Base-by-base conservation (phyloP, 1,140 invertebrate species). In the Caenorhabditis inopinata region DNA sequence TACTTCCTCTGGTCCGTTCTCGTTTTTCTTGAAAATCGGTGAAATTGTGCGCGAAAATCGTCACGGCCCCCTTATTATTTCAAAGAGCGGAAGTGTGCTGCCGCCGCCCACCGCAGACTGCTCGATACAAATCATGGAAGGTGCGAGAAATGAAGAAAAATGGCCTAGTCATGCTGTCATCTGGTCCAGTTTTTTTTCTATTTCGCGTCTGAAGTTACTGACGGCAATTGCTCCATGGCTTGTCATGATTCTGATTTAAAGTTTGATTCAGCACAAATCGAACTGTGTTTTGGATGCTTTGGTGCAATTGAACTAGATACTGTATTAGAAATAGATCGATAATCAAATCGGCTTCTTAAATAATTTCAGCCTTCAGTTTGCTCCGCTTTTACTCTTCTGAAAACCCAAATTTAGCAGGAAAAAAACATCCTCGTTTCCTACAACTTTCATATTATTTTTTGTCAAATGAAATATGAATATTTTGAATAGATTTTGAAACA, bases 31-130 rank as follows among this genome's bases (percentile, higher is more conserved):
- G 14, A 68, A 68, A 38, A 38, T 68, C 32, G 58, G 58, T 68
- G 58, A 68, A 68, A 68, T 68, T 68, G 58, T n/a, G 32, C 58
- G 58, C 27, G 58, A 68, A 68, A 68, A 68, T 68, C 58, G 58
- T 68, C 32, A 21, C 18, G 25, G n/a, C 58, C 58, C 58, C 58
- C n/a, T n/a, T 68, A 68, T 68, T 68, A 68, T 68, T 68, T 68
- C 58, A 68, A 68, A 68, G 58, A 12, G 29, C 58, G 58, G 58
- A 68, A 68, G 58, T 42, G 58, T 68, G 58, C 11, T 9, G 32
- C 58, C 29, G 32, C 58, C 32, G 38, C 58, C 16, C 53, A n/a
- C 51, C 51, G 58, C 12, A 68, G 48, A 12, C 21, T 51, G 21
- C 48, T 51, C 18, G 58, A 68, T n/a, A n/a, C 58, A 68, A 68